Conservation (phyloP, 2,113 vertebrate species). For the Phylloscopus whistleri region DNA sequence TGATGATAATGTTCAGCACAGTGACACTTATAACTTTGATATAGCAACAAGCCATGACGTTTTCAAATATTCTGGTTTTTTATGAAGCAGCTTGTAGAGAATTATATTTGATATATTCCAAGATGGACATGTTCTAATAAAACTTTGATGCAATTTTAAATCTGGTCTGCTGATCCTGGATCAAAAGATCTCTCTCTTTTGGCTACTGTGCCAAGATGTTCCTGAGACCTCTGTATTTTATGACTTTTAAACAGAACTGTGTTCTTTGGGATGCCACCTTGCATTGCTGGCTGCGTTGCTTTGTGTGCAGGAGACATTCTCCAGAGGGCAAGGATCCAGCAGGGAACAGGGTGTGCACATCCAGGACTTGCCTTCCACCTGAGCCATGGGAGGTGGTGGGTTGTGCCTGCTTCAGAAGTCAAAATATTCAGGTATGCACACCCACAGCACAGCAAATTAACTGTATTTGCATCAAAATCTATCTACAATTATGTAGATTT, state of each 20-base stretch:
- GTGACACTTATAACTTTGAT: not conserved
- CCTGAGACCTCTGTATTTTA: not conserved
- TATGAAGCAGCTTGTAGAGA: not conserved
- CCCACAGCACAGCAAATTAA: not conserved
- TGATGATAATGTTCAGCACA: not conserved
- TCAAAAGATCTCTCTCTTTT: not conserved
- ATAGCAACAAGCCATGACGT: not conserved
- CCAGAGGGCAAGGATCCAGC: not conserved
- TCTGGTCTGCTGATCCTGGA: not conserved
- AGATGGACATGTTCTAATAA: not conserved
- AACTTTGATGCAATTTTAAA: slow-evolving; percentile 29
- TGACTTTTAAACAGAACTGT: not conserved
- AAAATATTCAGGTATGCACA: not conserved
- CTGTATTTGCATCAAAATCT: not conserved
- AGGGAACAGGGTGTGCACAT: not conserved
- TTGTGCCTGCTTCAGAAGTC: not conserved
- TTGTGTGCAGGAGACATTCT: not conserved
- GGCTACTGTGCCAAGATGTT: not conserved
- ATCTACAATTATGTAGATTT: not conserved
- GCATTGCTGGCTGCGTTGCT: not conserved
- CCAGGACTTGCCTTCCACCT: not conserved
- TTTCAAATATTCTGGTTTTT: not conserved
- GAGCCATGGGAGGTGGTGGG: not conserved
- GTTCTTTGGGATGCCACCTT: not conserved
- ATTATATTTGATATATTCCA: slow-evolving; percentile 25